Conservation (phyloP, 2,888 invertebrate species). For the Onchidella celtica region DNA sequence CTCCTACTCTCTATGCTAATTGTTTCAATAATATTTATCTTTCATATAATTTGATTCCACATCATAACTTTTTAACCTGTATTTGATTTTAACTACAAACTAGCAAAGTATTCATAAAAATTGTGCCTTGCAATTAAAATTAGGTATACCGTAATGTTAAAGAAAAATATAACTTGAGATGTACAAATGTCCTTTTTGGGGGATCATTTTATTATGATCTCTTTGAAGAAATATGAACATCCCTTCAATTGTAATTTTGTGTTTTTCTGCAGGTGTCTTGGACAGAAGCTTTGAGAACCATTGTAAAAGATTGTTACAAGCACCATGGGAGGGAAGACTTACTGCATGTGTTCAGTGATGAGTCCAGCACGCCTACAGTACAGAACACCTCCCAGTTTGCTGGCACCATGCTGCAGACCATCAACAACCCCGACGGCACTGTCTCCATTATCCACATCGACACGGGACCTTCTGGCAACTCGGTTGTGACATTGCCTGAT, state of each 20-base stretch:
- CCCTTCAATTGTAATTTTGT: too few relatives aligned
- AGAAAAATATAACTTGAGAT: neutral
- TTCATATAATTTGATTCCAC: too few relatives aligned
- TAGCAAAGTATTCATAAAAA: too few relatives aligned
- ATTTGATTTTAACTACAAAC: too few relatives aligned
- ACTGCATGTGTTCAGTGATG: constrained; percentile 93
- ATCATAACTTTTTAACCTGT: too few relatives aligned
- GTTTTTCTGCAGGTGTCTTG: constrained; percentile 92
- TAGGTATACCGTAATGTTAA: too few relatives aligned
- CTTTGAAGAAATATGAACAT: neutral
- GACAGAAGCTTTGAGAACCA: constrained; percentile 97
- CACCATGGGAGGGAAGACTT: constrained; percentile 97
- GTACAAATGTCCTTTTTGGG: neutral
- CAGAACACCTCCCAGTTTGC: constrained; percentile 83
- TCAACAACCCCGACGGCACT: constrained; percentile 97
- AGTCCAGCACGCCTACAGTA: constrained; percentile 52
- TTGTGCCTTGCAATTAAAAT: too few relatives aligned
- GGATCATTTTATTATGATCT: neutral
- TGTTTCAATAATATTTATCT: too few relatives aligned
- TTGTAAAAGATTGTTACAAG: constrained; percentile 98
- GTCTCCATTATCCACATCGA: constrained; percentile 94
- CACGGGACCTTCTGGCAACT: constrained; percentile 67
- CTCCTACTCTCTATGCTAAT: too few relatives aligned
- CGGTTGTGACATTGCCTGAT: constrained; percentile 95
- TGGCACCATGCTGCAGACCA: constrained; percentile 95